These are phyloP conservation scores for Okapia johnstoni DNA, from an alignment of 2,113 vertebrate species.

Conservation along the genomic window DNA sequence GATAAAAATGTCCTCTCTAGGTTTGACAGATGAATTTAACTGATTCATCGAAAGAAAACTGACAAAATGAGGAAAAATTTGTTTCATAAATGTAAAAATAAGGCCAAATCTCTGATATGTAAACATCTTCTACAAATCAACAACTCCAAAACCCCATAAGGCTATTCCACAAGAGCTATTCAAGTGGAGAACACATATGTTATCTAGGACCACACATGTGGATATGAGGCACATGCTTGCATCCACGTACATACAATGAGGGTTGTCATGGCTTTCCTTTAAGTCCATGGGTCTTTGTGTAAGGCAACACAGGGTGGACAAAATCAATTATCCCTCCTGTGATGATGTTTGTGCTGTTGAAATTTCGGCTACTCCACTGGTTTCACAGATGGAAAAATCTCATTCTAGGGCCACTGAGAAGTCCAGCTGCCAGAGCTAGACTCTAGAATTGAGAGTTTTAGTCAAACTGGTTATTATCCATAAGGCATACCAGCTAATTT, in stretches of 20 bases:
- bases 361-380: neutral
- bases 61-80: neutral
- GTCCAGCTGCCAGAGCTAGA: neutral
- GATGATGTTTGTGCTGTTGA: neutral
- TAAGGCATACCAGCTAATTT: neutral
- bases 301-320: rapidly evolving
- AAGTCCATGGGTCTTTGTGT: neutral
- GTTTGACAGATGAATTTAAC: neutral
- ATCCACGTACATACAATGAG: rapidly evolving
- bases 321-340: neutral
- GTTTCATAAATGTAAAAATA: neutral
- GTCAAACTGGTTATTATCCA: neutral
- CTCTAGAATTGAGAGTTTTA: neutral
- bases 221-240: rapidly evolving
- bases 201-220: rapidly evolving
- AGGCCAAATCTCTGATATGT: neutral
- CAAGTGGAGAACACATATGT: rapidly evolving
- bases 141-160: neutral
- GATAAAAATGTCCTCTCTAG: neutral
- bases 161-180: rapidly evolving
- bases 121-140: neutral
- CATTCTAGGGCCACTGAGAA: neutral
- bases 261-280: neutral
- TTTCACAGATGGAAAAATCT: neutral
- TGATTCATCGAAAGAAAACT: neutral